phyloP scores from a whole-genome alignment of 2,888 invertebrate genomes.

The Parthenolecanium corni region DNA sequence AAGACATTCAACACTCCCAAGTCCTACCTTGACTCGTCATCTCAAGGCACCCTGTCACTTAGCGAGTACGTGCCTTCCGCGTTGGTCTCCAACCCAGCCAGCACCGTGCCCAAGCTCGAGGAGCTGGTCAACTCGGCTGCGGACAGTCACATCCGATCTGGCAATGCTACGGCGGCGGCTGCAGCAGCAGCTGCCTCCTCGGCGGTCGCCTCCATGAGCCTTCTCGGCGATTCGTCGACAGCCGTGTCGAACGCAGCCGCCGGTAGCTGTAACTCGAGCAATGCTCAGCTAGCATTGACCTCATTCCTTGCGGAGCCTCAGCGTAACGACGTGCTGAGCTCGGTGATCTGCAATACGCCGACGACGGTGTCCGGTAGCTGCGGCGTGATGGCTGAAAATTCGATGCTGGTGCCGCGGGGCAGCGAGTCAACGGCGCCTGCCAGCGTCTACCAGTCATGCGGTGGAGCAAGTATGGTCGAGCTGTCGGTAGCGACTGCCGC shows the following conservation, averaged over 20 bases:
- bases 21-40: neutral
- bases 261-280: neutral
- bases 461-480: neutral
- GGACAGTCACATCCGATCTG: slow-evolving; percentile 44
- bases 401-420: neutral
- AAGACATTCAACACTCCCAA: neutral
- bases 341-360: neutral
- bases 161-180: neutral
- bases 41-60: neutral
- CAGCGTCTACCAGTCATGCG: neutral
- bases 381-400: too few species aligned
- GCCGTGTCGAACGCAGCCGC: neutral
- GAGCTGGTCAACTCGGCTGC: slow-evolving; percentile 49
- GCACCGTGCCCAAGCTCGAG: slow-evolving; percentile 44
- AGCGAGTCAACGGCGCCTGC: neutral
- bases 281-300: too few species aligned
- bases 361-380: neutral
- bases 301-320: too few species aligned
- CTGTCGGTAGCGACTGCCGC: neutral
- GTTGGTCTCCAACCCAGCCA: neutral
- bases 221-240: neutral
- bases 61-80: neutral
- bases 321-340: too few species aligned
- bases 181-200: neutral
- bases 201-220: neutral